Evolutionary conservation across 2,797 vertebrate species (phyloP), one percentile per base, ranked within the genome.

Genomic region (Tragopan temminckii): DNA sequence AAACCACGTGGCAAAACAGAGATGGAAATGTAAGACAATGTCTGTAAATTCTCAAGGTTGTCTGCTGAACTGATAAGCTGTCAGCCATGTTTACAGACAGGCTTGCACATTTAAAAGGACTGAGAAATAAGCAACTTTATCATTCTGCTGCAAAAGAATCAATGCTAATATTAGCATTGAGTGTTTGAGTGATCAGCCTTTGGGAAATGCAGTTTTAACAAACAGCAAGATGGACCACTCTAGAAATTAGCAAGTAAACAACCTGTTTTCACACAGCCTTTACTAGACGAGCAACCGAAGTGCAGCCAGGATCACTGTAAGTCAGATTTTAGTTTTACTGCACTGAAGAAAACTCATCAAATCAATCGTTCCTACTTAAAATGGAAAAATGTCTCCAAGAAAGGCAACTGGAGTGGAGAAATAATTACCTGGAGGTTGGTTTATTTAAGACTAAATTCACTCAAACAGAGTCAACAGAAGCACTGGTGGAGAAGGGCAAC

Each of bases 21-120:
- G 27, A 67, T 87, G 43, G 68, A 53, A 81, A 88, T 0, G 0
- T 1, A 8, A 93, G 85, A 31, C 72, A 45, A 10, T 1, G 12
- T 68, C 81, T 1, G 0, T 46, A 61, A 93, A 70, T 43, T 84
- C 92, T 76, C 59, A 29, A 64, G 85, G 87, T 1, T 92, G 92
- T 80, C 80, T 88, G 89, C 91, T 53, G 88, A 76, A 79, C 75
- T 83, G 88, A 80, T 82, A 64, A 95, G 53, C 42, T 12, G 48
- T 25, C 71, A 75, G 52, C 86, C 75, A 55, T 24, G 66, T 81
- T 85, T 63, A 85, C 42, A 77, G 90, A 78, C 79, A 75, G 84
- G 53, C 53, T 87, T 63, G 50, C 66, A 75, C 12, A 3, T 61
- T 31, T 42, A 27, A 74, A 68, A 71, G 45, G 58, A 57, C 67